Evolutionary conservation across 2,888 invertebrate genomes (phyloP).

Genomic region (Adela reaumurella): DNA sequence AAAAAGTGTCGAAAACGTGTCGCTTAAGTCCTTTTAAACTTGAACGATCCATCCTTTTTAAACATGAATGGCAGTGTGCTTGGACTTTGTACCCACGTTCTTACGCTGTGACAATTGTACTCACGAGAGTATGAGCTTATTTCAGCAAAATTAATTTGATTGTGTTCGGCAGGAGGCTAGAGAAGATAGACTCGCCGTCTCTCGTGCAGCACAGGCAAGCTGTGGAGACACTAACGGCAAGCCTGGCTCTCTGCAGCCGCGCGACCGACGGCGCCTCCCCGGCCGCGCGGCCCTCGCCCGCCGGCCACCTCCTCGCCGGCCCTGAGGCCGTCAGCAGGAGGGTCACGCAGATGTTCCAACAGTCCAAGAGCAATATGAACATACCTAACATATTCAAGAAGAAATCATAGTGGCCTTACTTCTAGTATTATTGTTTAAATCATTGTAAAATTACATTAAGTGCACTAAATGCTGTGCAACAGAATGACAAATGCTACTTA

Average conservation of each 20-base stretch:
- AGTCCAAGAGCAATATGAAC: conserved; percentile 45
- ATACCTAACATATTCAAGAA: conserved; percentile 49
- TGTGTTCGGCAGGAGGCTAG: conserved; percentile 29
- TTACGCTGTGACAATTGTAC: too few relatives aligned
- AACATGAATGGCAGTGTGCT: too few relatives aligned
- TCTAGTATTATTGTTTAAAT: neutral
- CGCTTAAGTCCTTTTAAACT: too few relatives aligned
- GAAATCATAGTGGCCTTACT: conserved; percentile 27
- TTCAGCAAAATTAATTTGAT: too few relatives aligned
- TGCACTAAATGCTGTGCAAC: too few relatives aligned
- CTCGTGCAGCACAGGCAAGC: conserved; percentile 34
- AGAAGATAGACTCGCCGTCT: conserved; percentile 34
- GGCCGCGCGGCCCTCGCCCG: conserved; percentile 9
- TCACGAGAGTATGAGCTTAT: too few relatives aligned
- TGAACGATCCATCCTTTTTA: too few relatives aligned
- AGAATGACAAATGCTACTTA: too few relatives aligned
- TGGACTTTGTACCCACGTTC: too few relatives aligned
- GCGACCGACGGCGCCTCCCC: conserved; percentile 3
- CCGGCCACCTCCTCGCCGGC: conserved; percentile 31
- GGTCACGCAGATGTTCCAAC: conserved; percentile 47
- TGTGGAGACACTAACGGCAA: conserved; percentile 38
- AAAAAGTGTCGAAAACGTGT: too few relatives aligned
- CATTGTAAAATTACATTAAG: too few relatives aligned
- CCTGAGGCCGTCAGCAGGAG: conserved; percentile 40
- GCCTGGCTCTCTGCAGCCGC: too few relatives aligned